phyloP scores from a whole-genome alignment of 2,113 vertebrate species.

The Sprattus sprattus region DNA sequence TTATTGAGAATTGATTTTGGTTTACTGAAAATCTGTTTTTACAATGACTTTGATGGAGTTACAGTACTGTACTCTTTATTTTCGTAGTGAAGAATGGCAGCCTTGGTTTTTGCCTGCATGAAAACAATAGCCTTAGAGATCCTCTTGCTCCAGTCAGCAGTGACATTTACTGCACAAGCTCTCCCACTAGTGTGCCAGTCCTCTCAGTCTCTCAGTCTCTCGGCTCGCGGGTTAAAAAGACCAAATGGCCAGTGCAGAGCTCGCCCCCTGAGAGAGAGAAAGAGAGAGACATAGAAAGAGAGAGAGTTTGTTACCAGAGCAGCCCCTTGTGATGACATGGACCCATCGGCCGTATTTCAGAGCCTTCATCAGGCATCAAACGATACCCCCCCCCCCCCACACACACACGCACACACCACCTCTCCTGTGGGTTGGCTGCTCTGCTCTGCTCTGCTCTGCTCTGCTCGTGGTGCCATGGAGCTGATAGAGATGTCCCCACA shows the following conservation, averaged over 20 bases:
- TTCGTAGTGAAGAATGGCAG: slow-evolving; percentile 6
- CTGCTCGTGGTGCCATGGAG: slow-evolving; percentile 38
- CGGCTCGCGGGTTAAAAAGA: slow-evolving; percentile 2
- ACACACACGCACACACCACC: too few relatives aligned
- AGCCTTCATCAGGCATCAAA: slow-evolving; percentile 19
- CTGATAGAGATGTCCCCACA: slow-evolving; percentile 62
- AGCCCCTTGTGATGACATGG: slow-evolving; percentile 5
- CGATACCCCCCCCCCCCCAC: not conserved
- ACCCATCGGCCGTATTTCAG: slow-evolving; percentile 13
- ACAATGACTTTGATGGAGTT: not conserved
- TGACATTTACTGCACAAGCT: slow-evolving; percentile 9
- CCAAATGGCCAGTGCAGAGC: slow-evolving; percentile 1
- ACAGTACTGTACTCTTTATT: not conserved
- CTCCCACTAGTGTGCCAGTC: not conserved
- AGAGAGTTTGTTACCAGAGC: slow-evolving; percentile 1
- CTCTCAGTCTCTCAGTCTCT: not conserved
- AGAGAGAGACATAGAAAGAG: not conserved
- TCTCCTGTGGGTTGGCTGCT: slow-evolving; percentile 27
- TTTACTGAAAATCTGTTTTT: not conserved
- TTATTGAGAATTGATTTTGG: slow-evolving; percentile 1
- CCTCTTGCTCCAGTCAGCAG: not conserved
- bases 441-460: too few relatives aligned
- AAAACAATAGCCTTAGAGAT: slow-evolving; percentile 17
- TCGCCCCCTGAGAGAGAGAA: not conserved
- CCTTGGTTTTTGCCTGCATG: slow-evolving; percentile 6